Evolutionary conservation across 2,113 vertebrate species (phyloP).

Genomic region (Eulemur macaco): DNA sequence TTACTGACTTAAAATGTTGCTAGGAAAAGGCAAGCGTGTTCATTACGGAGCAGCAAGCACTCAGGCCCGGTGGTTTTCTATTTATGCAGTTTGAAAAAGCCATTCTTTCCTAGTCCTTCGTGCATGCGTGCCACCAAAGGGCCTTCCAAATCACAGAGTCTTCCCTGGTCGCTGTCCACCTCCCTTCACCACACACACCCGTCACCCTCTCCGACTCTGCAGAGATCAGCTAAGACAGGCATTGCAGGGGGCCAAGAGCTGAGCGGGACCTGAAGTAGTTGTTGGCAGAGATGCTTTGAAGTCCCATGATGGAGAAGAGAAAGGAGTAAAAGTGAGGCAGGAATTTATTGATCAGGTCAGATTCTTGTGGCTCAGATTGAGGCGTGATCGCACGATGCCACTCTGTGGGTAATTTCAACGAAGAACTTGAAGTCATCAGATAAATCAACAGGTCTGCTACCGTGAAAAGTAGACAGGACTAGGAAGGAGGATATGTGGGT

Average conservation of each 20-base stretch:
- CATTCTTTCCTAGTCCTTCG: background rate
- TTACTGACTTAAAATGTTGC: slow-evolving; percentile 66
- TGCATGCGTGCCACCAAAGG: background rate
- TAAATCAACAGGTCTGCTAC: background rate
- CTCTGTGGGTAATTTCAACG: fast-evolving
- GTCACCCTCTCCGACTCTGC: background rate
- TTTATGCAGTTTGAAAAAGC: slow-evolving; percentile 49
- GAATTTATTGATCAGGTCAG: background rate
- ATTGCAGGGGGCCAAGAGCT: background rate
- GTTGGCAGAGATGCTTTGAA: background rate
- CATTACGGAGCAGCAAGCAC: background rate
- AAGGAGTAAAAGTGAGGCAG: background rate
- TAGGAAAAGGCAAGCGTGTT: slow-evolving; percentile 34
- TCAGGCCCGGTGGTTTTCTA: background rate
- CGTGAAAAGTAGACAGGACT: background rate
- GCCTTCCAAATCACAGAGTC: background rate
- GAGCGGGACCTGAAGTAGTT: background rate
- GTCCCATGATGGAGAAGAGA: background rate
- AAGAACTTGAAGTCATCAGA: background rate
- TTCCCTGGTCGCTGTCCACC: background rate
- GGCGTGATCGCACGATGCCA: fast-evolving
- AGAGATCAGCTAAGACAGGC: background rate
- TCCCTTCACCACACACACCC: background rate
- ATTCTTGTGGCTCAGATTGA: background rate
- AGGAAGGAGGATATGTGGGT: background rate